Percentiles rank a stretch among this genome's conserved stretches.
Conservation (phyloP, 2,113 vertebrate genomes). For the Pongo abelii region DNA sequence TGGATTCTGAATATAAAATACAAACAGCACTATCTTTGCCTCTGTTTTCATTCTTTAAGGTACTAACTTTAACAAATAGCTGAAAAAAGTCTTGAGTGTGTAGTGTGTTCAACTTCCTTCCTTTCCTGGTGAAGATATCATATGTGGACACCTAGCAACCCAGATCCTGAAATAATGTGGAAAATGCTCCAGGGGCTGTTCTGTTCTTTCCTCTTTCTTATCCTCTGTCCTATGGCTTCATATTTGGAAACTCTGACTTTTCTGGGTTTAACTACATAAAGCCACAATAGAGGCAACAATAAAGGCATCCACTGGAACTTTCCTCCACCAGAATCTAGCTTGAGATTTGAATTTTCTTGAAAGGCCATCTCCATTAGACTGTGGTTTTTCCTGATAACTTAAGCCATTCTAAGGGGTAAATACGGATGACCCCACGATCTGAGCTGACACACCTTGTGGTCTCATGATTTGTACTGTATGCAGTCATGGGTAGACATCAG, state of each 20-base stretch:
- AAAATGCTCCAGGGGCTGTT: slow-evolving; percentile 39
- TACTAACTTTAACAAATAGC: slow-evolving; percentile 15
- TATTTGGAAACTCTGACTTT: not conserved
- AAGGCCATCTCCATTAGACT: fast-evolving
- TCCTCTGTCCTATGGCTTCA: not conserved
- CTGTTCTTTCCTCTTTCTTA: slow-evolving; percentile 11
- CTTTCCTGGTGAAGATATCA: slow-evolving; percentile 56
- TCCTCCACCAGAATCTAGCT: not conserved
- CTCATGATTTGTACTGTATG: not conserved
- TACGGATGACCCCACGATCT: not conserved
- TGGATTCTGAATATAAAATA: not conserved
- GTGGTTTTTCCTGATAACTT: not conserved
- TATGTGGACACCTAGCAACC: slow-evolving; percentile 67
- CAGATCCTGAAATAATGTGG: slow-evolving; percentile 61
- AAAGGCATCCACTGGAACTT: not conserved
- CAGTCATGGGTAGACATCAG: fast-evolving
- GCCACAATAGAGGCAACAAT: not conserved
- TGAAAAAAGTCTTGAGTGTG: not conserved
- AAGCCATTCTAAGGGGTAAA: not conserved
- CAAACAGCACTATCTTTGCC: not conserved
- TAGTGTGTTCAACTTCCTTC: slow-evolving; percentile 27
- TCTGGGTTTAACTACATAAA: not conserved
- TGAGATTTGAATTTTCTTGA: not conserved
- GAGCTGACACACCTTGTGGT: not conserved
- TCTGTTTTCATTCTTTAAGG: slow-evolving; percentile 43